Evolutionary conservation across 2,888 invertebrate genomes (phyloP), one percentile per base, ranked within the genome.

Genomic region (Volucella zonaria): DNA sequence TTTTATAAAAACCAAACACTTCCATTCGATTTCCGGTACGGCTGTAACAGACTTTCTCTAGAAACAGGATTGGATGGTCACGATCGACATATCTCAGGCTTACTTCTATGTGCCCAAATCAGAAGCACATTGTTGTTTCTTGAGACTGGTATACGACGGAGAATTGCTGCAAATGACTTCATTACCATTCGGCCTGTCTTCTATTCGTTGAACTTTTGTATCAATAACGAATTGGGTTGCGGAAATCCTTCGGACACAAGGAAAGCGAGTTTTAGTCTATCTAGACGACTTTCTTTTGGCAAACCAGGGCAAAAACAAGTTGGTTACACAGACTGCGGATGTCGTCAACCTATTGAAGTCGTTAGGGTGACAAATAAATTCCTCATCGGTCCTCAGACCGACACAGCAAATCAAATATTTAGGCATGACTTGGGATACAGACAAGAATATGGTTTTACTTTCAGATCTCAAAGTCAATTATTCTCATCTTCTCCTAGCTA

Each of bases 141-240:
- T 67, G 40, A 73, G 73, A 10, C 38, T 78, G 38, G 45, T 67
- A 10, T 61, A 73, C 66, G 40, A 59, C 40, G 73, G 14, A 9
- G 64, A 79, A 10, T 23, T 78, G 15, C 71, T 73, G 1, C 11
- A 71, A 66, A 73, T 54, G 66, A 73, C 64, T 42, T 12, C 54
- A 12, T 15, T 71, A 45, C 71, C 64, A 14, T 73, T 79, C 15
- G 77, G 77, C 52, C 59, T 76, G 9, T n/a, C 67, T 4, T 51
- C 67, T 10, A 18, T 52, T 45, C 64, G 58, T 42, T 23, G 38
- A 52, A 78, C 43, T 15, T 71, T 78, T 15, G 64, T 64, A 11
- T 51, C 52, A 10, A n/a, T 79, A 42, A 66, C 71, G 52, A 66
- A 66, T 67, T 67, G 79, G 79, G 68, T 67, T 54, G 73, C 66